Conservation (phyloP, 2,113 vertebrate genomes). For the Circaetus cinerascens region DNA sequence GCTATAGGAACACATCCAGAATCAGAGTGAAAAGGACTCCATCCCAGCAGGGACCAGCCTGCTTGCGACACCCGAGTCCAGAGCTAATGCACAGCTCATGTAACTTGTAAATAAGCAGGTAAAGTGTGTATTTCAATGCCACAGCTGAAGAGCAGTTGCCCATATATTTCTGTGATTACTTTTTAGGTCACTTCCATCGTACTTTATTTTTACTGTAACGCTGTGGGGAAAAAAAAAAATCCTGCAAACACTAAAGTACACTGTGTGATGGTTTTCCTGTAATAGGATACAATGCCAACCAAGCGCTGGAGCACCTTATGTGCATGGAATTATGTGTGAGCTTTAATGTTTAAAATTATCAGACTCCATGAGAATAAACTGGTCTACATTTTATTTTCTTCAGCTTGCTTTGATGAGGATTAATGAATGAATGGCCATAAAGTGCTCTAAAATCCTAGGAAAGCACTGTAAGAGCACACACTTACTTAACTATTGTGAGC, state of each 20-base stretch:
- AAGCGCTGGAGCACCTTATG: fast-evolving
- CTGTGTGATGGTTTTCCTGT: background rate
- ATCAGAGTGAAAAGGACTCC: background rate
- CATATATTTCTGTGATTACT: background rate
- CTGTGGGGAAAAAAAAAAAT: background rate
- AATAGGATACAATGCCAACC: background rate
- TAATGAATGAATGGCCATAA: constrained; percentile 18
- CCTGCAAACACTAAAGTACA: background rate
- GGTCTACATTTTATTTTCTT: background rate
- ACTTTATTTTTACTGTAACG: background rate
- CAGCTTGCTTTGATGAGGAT: constrained; percentile 13
- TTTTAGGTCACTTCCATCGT: background rate
- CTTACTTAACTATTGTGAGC: background rate
- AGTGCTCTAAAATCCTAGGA: constrained; percentile 11
- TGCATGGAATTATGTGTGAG: background rate
- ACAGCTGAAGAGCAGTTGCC: background rate
- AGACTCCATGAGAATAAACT: background rate
- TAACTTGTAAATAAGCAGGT: background rate
- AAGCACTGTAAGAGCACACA: background rate
- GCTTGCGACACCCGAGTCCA: fast-evolving
- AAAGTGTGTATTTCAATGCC: background rate
- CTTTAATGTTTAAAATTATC: background rate
- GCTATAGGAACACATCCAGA: background rate
- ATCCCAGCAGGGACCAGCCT: background rate
- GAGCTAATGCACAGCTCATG: background rate